Evolutionary conservation across 2,888 invertebrate genomes (phyloP).

Genomic region (Argyresthia albistria): DNA sequence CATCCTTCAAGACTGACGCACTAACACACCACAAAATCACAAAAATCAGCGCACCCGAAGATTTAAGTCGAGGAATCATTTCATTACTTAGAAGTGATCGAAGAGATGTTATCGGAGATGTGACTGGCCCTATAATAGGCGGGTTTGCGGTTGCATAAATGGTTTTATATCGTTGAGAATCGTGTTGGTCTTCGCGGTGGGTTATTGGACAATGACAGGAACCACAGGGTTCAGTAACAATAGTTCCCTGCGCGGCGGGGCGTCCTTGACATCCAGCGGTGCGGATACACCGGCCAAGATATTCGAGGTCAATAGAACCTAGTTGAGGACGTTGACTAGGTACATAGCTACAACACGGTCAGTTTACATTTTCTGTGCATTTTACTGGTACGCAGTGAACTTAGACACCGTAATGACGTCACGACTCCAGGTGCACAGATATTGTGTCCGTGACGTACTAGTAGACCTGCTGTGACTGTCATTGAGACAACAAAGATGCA

Average conservation of each 20-base stretch:
- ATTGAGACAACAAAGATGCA: too few relatives aligned
- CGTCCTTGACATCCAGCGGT: constrained; percentile 59
- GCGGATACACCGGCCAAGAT: constrained; percentile 11
- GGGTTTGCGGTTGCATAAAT: constrained; percentile 33
- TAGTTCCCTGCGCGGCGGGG: constrained; percentile 22
- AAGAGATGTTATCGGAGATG: constrained; percentile 24
- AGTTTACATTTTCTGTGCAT: too few relatives aligned
- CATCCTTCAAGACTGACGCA: constrained; percentile 54
- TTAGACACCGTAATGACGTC: too few relatives aligned
- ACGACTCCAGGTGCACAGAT: too few relatives aligned
- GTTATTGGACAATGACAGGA: constrained; percentile 67
- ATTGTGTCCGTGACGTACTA: too few relatives aligned
- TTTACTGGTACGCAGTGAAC: too few relatives aligned
- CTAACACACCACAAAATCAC: constrained; percentile 29
- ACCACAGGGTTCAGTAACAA: constrained; percentile 51
- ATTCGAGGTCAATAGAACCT: constrained; percentile 39
- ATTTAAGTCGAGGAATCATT: constrained; percentile 42
- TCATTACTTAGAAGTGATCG: constrained; percentile 24
- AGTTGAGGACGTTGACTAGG: constrained; percentile 30
- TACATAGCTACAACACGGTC: too few relatives aligned
- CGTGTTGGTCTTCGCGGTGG: constrained; percentile 56
- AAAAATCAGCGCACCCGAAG: constrained; percentile 19
- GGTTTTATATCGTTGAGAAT: constrained; percentile 57
- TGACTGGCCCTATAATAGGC: constrained; percentile 36
- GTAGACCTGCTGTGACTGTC: too few relatives aligned